A percentile compares a stretch with the other conserved stretches of the same genome.
Evolutionary conservation across 2,888 invertebrate species (phyloP).

Genomic region (Cactoblastis cactorum): DNA sequence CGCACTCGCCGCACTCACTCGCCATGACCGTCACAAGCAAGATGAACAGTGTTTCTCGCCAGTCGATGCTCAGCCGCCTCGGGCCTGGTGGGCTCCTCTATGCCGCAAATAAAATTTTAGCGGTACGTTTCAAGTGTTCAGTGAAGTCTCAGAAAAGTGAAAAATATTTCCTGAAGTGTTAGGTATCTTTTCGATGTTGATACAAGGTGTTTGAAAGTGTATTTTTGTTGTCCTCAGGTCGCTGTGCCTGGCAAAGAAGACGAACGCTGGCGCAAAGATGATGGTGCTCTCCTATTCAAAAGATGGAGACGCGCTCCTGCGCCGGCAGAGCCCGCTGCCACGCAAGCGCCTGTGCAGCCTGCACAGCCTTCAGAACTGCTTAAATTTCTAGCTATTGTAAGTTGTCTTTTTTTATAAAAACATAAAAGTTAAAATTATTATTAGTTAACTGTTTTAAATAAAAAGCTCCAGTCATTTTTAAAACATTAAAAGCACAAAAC

Average conservation of each 20-base stretch:
- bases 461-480: too few relatives aligned
- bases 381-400: conserved; percentile 90
- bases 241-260: conserved; percentile 73
- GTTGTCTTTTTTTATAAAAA: conserved; percentile 70
- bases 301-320: conserved; percentile 64
- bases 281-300: conserved; percentile 61
- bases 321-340: conserved; percentile 42
- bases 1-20: conserved; percentile 47
- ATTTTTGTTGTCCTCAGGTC: conserved; percentile 71
- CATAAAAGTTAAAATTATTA: too few relatives aligned
- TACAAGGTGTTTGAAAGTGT: conserved; percentile 56
- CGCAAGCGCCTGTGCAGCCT: conserved; percentile 38
- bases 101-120: conserved; percentile 72
- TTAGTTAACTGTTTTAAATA: too few relatives aligned
- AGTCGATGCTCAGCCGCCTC: conserved; percentile 67
- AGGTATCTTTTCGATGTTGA: conserved; percentile 33
- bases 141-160: conserved; percentile 33
- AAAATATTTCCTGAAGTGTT: conserved; percentile 41
- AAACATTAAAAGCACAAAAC: too few relatives aligned
- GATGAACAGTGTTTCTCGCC: conserved; percentile 77
- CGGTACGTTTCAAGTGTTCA: conserved; percentile 65
- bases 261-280: conserved; percentile 72
- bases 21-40: conserved; percentile 75
- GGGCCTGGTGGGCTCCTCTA: conserved; percentile 73
- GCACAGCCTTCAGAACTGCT: conserved; percentile 72